Conservation (phyloP, 1,140 invertebrate genomes). For the Pentalonia nigronervosa region DNA sequence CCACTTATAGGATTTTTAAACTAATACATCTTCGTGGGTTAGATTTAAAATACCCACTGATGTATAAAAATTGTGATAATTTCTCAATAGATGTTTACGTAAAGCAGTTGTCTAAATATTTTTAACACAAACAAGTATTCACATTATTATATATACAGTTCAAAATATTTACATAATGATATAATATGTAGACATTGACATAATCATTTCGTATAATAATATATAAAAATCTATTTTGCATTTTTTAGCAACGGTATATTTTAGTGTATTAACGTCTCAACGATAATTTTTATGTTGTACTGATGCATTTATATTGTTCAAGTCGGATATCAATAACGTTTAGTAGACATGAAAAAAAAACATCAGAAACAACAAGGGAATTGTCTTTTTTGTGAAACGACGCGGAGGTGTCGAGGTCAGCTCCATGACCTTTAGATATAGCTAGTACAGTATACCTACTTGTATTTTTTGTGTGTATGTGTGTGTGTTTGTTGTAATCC, state of each 20-base stretch:
- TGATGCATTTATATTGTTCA: background rate
- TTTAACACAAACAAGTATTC: background rate
- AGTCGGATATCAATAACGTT: constrained; percentile 48
- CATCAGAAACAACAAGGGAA: constrained; percentile 53
- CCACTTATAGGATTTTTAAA: background rate
- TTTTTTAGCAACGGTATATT: background rate
- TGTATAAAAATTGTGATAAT: background rate
- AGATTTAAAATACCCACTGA: background rate
- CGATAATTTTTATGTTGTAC: background rate
- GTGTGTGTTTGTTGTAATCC: background rate
- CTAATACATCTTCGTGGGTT: background rate
- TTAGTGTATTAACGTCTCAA: background rate
- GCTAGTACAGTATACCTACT: background rate
- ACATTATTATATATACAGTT: background rate
- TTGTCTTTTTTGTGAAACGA: constrained; percentile 52
- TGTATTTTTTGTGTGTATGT: background rate
- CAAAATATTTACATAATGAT: background rate
- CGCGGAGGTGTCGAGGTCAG: constrained; percentile 52
- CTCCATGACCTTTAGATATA: constrained; percentile 53
- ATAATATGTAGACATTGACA: background rate
- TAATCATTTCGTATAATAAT: background rate
- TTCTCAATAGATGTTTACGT: background rate
- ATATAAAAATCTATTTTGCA: background rate
- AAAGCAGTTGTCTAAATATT: background rate
- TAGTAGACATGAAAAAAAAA: background rate